Conservation (phyloP, 1,140 invertebrate species). For the Euglossa dilemma region DNA sequence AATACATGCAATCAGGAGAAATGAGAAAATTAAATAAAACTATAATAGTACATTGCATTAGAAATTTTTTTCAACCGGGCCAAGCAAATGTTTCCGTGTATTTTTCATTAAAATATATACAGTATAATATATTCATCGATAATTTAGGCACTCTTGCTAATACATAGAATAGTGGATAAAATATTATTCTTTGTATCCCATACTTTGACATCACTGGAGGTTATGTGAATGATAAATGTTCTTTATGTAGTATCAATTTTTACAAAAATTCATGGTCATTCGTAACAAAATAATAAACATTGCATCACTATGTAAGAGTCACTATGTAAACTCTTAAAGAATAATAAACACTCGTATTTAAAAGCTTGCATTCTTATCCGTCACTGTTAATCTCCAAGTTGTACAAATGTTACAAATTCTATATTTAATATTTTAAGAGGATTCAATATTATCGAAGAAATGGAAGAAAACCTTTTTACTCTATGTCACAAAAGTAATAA, state of each 20-base stretch:
- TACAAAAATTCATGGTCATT: not conserved
- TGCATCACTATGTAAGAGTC: not conserved
- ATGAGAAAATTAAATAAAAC: not conserved
- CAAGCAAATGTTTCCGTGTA: conserved; percentile 39
- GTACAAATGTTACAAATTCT: not conserved
- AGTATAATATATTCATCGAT: too few relatives aligned
- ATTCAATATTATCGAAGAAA: not conserved
- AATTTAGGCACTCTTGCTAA: not conserved
- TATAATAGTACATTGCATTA: not conserved
- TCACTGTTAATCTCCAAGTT: not conserved
- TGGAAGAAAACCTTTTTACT: not conserved
- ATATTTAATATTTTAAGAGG: not conserved
- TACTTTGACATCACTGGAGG: not conserved
- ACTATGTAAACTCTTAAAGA: not conserved
- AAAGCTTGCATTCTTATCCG: not conserved
- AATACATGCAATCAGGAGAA: conserved; percentile 4
- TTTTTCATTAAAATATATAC: not conserved
- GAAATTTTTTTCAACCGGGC: conserved; percentile 4
- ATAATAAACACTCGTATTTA: conserved; percentile 25
- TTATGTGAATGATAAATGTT: not conserved
- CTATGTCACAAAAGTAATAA: conserved; percentile 4
- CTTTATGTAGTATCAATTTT: not conserved
- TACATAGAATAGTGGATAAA: not conserved
- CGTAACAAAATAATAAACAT: not conserved
- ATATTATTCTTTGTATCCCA: not conserved